Base-by-base conservation (phyloP, 1,140 invertebrate species). In the Drosophila tani region DNA sequence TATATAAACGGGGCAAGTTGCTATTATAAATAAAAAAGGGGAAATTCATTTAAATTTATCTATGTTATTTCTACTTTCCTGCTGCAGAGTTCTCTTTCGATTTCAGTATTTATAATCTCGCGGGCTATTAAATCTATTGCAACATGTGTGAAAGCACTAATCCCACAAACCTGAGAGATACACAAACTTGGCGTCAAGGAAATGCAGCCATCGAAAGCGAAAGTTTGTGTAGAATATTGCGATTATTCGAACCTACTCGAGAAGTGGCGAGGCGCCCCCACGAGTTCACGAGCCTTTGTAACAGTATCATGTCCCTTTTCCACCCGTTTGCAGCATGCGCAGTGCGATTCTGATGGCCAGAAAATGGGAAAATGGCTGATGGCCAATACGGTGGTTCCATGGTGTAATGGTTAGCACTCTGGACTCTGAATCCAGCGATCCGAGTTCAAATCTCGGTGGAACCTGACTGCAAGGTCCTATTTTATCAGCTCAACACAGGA, bases 321-420 rank as follows among this genome's bases (percentile, higher is more conserved):
- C 47, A 24, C 38, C 24, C 9, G n/a, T 21, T 65, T 51, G 56
- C 63, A 81, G 57, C 82, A 85, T 85, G 82, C 82, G 82, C 82
- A 85, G 50, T 85, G 68, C 59, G 50, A 27, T 17, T 65, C 46
- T 78, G 12, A 15, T 43, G 43, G 46, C 17, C 45, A 78, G 64
- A 75, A 74, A 75, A 57, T 56, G 47, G 50, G 60, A 64, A 70
- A 78, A 56, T 29, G 60, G 67, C 68, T 47, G 38, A 41, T 29
- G 59, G 51, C 14, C 59, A 78, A 60, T 46, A 38, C 69, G 74
- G 59, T 87, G 96, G 96, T 96, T 95, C 95, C 95, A 96, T 97
- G 96, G 96, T 97, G 96, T 97, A 97, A 96, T 96, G 96, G 96
- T 96, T 95, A 97, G 96, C 96, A 96, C 96, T 96, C 96, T 96